Conservation (phyloP, 1,140 invertebrate species). For the Copidosoma floridanum region DNA sequence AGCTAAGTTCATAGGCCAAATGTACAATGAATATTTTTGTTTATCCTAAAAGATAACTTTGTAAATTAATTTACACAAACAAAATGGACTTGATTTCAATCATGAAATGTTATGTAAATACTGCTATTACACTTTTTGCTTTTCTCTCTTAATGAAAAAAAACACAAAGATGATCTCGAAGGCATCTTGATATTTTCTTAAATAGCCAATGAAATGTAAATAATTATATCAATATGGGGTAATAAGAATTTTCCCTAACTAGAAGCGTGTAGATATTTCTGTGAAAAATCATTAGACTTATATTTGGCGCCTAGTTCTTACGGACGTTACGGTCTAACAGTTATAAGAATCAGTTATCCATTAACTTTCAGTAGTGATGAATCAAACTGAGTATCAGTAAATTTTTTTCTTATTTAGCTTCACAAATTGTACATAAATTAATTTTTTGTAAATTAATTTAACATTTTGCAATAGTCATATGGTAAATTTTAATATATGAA, state of each 20-base stretch:
- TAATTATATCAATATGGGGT: conserved; percentile 20
- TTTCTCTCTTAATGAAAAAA: conserved; percentile 21
- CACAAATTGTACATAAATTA: conserved; percentile 23
- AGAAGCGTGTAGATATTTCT: conserved; percentile 13
- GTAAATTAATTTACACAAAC: conserved; percentile 18
- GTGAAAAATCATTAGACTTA: not conserved
- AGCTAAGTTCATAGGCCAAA: conserved; percentile 10
- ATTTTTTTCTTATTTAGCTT: too few species aligned
- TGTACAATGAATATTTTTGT: conserved; percentile 22
- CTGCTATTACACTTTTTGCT: conserved; percentile 19
- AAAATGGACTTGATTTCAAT: conserved; percentile 18
- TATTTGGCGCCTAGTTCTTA: conserved; percentile 13
- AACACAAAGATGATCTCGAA: conserved; percentile 18
- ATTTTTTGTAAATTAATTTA: conserved; percentile 8
- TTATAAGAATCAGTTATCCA: not conserved
- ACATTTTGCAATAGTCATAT: too few species aligned
- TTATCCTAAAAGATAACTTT: conserved; percentile 11
- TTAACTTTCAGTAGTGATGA: conserved; percentile 15
- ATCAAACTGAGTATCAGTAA: too few species aligned
- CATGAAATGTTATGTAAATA: conserved; percentile 27
- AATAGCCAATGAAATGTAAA: conserved; percentile 20
- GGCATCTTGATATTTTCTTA: conserved; percentile 28
- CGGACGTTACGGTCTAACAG: conserved; percentile 8
- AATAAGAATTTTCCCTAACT: conserved; percentile 22
- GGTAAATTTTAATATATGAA: not conserved